These are phyloP conservation scores for Gorsachius goisagi DNA, from an alignment of 2,113 vertebrate genomes.

Conservation along the genomic window DNA sequence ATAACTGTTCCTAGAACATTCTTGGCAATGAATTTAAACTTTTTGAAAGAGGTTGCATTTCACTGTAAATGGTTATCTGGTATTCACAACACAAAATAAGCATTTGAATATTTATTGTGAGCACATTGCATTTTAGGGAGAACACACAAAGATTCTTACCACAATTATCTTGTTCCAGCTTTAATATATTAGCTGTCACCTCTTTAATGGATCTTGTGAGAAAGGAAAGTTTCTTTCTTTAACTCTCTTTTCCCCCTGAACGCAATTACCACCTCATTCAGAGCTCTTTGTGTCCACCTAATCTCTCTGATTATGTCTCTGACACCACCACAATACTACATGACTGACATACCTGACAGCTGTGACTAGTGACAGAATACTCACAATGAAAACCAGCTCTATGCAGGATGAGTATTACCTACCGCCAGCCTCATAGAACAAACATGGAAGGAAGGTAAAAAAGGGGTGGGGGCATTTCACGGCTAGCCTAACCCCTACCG, in stretches of 20 bases:
- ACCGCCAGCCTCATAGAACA: constrained; percentile 48
- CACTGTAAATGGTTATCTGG: constrained; percentile 70
- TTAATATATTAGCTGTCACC: constrained; percentile 79
- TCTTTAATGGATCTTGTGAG: constrained; percentile 75
- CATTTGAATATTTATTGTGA: constrained; percentile 77
- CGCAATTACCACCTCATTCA: constrained; percentile 77
- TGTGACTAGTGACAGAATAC: constrained; percentile 67
- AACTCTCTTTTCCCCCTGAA: constrained; percentile 71
- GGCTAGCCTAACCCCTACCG: constrained; percentile 30
- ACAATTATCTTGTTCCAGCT: constrained; percentile 78
- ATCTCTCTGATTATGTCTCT: constrained; percentile 74
- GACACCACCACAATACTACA: constrained; percentile 74
- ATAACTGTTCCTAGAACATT: constrained; percentile 59
- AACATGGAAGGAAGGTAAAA: constrained; percentile 55
- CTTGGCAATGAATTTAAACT: constrained; percentile 55
- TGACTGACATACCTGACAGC: constrained; percentile 79
- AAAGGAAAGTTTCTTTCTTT: constrained; percentile 79
- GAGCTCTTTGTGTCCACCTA: constrained; percentile 75
- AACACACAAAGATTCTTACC: constrained; percentile 75
- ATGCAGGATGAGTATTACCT: constrained; percentile 71
- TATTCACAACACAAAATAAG: constrained; percentile 72
- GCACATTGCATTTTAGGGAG: constrained; percentile 57
- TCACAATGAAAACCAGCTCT: constrained; percentile 66
- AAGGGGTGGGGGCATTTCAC: constrained; percentile 44
- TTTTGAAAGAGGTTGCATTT: constrained; percentile 63